Evolutionary conservation across 2,888 invertebrate species (phyloP), one percentile per base, ranked within the genome.

Genomic region (Gymnoscelis rufifasciata): DNA sequence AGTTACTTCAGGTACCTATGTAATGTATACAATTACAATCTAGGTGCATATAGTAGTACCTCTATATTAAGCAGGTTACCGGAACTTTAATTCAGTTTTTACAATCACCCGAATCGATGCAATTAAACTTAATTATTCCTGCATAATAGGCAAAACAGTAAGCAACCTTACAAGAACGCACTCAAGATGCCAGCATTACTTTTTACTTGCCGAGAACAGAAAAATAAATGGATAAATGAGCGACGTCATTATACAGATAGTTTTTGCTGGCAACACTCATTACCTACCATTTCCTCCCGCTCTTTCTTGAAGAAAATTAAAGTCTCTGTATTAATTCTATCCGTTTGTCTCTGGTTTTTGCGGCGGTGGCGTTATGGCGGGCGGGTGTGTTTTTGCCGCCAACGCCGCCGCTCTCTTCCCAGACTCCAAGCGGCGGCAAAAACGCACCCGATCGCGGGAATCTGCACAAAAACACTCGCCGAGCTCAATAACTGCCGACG

Each of bases 231-330:
- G 66, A 72, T 73, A 75, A 77, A 77, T 75, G 74, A 74, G 73
- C 68, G 61, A 60, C 69, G 71, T 78, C 81, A 79, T 87, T 86
- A 83, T 74, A 77, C 78, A 71, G 73, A 74, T 64, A 70, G 74
- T 82, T 78, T 83, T 87, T 86, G 81, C 71, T 71, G 75, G 71
- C 74, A 78, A 73, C 78, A 80, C 84, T 86, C 83, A 86, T 87
- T 86, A 71, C 69, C 60, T 79, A 76, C 77, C 77, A 81, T 82
- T 86, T 86, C 86, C 86, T 86, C 83, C 78, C 76, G 83, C 81
- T 78, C 83, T 83, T 84, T 86, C 87, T 86, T 84, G 74, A 80
- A 79, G 80, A 83, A 86, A 86, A 86, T 86, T 87, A 86, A 86
- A 87, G 77, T 82, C 74, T 73, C 74, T 77, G 81, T 81, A 84